A percentile compares a stretch with the other conserved stretches of the same genome.
Evolutionary conservation across 2,113 vertebrate species (phyloP).

Genomic region (Phaetusa simplex): DNA sequence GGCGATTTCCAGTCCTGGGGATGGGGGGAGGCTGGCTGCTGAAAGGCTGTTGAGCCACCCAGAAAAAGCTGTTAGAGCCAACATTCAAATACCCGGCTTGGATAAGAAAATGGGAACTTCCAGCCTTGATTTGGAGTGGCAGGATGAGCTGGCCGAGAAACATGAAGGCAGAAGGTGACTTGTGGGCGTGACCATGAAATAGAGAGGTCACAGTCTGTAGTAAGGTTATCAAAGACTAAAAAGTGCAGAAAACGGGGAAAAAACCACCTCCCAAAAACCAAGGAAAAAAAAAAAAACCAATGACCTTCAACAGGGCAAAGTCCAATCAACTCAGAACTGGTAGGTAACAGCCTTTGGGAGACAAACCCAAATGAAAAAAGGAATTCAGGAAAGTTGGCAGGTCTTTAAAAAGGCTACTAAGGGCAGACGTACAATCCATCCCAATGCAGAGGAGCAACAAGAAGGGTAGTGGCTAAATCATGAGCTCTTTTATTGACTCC

Average conservation of each 20-base stretch:
- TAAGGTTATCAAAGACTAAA: background rate
- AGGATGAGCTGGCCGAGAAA: background rate
- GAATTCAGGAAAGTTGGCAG: background rate
- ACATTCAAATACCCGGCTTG: background rate
- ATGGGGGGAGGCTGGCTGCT: background rate
- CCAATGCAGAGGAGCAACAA: background rate
- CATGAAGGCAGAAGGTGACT: background rate
- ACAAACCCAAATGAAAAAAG: background rate
- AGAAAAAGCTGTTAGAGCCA: background rate
- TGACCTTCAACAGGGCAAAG: background rate
- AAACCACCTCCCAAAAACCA: background rate
- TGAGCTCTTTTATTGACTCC: background rate
- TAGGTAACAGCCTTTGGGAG: background rate
- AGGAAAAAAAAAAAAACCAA: fast-evolving
- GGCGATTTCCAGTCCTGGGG: background rate
- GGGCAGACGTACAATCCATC: background rate
- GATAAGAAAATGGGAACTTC: background rate
- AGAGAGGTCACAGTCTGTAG: background rate
- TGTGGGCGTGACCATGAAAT: background rate
- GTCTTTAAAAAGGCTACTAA: background rate
- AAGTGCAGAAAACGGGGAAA: background rate
- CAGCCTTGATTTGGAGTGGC: background rate
- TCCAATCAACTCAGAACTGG: background rate
- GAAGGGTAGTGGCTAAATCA: background rate
- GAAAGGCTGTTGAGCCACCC: background rate